phyloP scores from a whole-genome alignment of 2,888 invertebrate species.

The Macaria notata region DNA sequence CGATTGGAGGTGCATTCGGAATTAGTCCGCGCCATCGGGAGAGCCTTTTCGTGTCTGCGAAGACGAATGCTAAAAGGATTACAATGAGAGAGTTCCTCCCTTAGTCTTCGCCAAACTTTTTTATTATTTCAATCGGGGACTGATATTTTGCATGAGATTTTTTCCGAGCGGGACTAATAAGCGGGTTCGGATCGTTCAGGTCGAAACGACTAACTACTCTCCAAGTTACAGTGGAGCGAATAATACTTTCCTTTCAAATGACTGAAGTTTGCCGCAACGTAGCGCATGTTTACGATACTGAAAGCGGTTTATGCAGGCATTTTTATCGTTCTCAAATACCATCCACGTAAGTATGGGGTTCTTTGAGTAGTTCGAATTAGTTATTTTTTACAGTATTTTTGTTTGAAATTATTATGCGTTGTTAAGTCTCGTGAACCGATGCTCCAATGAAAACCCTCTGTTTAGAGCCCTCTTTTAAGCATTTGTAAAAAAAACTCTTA shows the following conservation, averaged over 20 bases:
- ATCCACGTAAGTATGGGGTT: constrained; percentile 32
- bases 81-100: constrained; percentile 57
- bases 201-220: constrained; percentile 41
- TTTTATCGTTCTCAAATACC: constrained; percentile 39
- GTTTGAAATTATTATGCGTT: constrained; percentile 19
- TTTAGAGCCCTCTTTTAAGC: background rate
- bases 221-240: constrained; percentile 47
- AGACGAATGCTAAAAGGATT: constrained; percentile 78
- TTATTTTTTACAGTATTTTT: constrained; percentile 22
- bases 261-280: constrained; percentile 51
- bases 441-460: background rate
- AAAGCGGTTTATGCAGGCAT: constrained; percentile 46
- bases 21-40: constrained; percentile 73
- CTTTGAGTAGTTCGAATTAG: constrained; percentile 30
- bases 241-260: constrained; percentile 53
- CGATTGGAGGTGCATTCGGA: constrained; percentile 81
- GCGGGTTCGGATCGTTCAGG: constrained; percentile 27
- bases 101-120: constrained; percentile 28
- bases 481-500: no score
- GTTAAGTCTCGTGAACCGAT: background rate
- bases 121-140: constrained; percentile 28
- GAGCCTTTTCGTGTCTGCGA: constrained; percentile 77
- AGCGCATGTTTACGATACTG: constrained; percentile 50
- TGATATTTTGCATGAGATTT: constrained; percentile 12
- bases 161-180: constrained; percentile 19